Percentiles rank a stretch among this genome's conserved stretches.
These are phyloP conservation scores for Agrypnia vestita DNA, from an alignment of 1,140 invertebrate species.

Conservation along the genomic window DNA sequence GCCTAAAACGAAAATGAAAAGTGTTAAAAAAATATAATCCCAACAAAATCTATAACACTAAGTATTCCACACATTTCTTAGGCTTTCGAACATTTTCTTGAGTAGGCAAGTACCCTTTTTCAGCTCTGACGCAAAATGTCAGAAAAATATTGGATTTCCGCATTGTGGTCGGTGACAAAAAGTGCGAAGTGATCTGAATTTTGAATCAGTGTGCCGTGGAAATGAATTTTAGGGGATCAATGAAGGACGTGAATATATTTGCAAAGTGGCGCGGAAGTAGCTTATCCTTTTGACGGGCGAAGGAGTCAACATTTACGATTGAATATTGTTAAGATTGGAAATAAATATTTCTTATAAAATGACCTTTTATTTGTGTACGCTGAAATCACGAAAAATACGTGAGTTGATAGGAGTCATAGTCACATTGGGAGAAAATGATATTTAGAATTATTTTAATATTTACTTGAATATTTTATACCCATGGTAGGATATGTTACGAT, in stretches of 20 bases:
- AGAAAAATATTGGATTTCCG: constrained; percentile 40
- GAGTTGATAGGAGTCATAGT: too few relatives aligned
- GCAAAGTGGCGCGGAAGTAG: constrained; percentile 25
- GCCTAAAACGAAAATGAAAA: too few relatives aligned
- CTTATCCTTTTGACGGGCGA: constrained; percentile 4
- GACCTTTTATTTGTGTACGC: background rate
- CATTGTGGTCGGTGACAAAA: constrained; percentile 37
- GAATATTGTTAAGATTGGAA: constrained; percentile 1
- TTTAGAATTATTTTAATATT: too few relatives aligned
- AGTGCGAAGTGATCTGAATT: constrained; percentile 36
- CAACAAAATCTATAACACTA: too few relatives aligned
- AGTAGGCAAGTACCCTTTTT: background rate
- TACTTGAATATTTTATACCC: too few relatives aligned
- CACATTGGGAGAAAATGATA: too few relatives aligned
- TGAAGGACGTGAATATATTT: constrained; percentile 37
- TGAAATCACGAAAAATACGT: too few relatives aligned
- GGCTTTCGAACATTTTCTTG: background rate
- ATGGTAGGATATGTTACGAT: too few relatives aligned
- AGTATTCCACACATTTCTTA: background rate
- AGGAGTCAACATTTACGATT: constrained; percentile 17
- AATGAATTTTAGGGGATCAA: constrained; percentile 38
- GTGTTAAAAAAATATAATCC: too few relatives aligned
- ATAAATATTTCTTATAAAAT: background rate
- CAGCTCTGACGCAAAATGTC: constrained; percentile 19
- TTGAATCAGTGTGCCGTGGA: constrained; percentile 16